phyloP scores from a whole-genome alignment of 2,113 vertebrate species.

The Trichechus manatus region DNA sequence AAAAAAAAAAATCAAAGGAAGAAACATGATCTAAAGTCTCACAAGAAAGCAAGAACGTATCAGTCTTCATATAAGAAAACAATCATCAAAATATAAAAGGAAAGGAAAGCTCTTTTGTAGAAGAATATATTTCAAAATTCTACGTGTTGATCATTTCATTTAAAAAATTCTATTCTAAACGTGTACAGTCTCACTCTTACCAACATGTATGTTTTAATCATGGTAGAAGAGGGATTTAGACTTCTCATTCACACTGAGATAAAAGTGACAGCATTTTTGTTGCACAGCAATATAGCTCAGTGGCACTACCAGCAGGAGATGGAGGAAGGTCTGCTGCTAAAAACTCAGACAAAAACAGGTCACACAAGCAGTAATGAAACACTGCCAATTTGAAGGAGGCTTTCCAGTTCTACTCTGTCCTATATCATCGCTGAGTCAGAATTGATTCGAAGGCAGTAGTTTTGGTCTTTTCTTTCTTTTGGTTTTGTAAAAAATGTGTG shows the following conservation, averaged over 20 bases:
- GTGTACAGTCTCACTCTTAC: not conserved
- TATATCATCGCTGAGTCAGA: too few species aligned
- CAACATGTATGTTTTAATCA: not conserved
- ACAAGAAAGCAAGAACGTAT: constrained; percentile 52
- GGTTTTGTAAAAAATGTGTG: not conserved
- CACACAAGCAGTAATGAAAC: constrained; percentile 44
- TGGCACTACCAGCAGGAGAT: constrained; percentile 15
- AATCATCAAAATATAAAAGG: constrained; percentile 74
- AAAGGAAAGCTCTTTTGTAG: constrained; percentile 64
- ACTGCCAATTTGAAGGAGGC: constrained; percentile 25
- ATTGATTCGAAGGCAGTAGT: too few species aligned
- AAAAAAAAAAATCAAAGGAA: constrained; percentile 62
- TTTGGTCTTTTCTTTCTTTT: too few species aligned
- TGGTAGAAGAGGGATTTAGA: not conserved
- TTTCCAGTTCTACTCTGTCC: not conserved
- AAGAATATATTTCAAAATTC: constrained; percentile 72
- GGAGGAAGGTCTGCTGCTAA: constrained; percentile 18
- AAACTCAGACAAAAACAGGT: constrained; percentile 44
- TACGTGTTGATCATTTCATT: constrained; percentile 62
- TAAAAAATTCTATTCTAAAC: constrained; percentile 62
- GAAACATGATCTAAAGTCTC: constrained; percentile 70
- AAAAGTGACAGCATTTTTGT: constrained; percentile 45
- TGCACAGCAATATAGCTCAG: constrained; percentile 38
- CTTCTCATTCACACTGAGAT: constrained; percentile 4
- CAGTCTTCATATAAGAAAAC: constrained; percentile 63